Base-by-base conservation (phyloP, 2,113 vertebrate species). In the Columba janthina region DNA sequence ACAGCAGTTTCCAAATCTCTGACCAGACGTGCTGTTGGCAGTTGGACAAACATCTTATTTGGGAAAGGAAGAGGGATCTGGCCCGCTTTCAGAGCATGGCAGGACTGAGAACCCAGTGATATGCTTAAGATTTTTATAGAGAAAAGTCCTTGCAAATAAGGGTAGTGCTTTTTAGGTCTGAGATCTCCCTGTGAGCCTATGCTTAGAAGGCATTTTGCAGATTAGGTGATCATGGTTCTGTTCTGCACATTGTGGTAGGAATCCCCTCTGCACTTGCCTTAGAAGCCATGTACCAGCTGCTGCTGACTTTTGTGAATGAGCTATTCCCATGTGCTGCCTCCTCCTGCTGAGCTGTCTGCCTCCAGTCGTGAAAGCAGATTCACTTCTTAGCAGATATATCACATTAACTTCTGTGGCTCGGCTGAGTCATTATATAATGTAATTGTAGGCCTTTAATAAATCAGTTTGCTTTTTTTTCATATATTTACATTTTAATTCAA, bases 391-490 rank as follows among this genome's bases (percentile, higher is more conserved):
- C 69, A 93, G 72, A 89, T 65, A 74, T 34, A 89, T 48, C 60
- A 78, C 61, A 65, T 71, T 74, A 78, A 84, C 29, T 94, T 94
- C 36, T 78, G 70, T 48, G 89, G 70, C 84, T 93, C 8, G 5
- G 10, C 56, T 90, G 76, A 88, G 32, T 69, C 69, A 69, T 77
- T 88, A 80, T 34, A 34, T 76, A 70, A 88, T 53, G 18, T 42
- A 84, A 87, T 77, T 71, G 19, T 67, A 77, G 40, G 34, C 10
- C 86, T 93, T 93, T 84, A 92, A 92, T 81, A 82, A 56, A 81
- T 89, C 38, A 60, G 54, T 82, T 82, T 72, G 5, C 0, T 0
- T 71, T 88, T 82, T 57, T 57, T 18, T 69, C 21, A 36, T 48
- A 66, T 56, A 90, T 89, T 76, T 57, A 51, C 14, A 53, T 78